Evolutionary conservation across 2,888 invertebrate genomes (phyloP).

Genomic region (Anagyrus pseudococci): DNA sequence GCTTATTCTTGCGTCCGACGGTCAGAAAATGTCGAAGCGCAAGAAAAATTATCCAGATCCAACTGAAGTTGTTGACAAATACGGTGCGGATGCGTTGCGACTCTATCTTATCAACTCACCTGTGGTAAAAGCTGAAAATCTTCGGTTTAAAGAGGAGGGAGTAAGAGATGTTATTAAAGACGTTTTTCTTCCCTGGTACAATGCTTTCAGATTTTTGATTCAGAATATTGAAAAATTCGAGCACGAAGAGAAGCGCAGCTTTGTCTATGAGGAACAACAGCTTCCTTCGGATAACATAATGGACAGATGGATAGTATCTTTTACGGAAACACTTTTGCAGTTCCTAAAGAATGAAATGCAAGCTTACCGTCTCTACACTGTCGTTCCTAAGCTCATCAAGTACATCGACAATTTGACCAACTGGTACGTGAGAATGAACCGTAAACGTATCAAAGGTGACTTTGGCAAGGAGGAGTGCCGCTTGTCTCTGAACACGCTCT

Average conservation of each 20-base stretch:
- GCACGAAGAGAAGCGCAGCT: conserved; percentile 67
- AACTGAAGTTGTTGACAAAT: conserved; percentile 85
- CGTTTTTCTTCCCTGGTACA: conserved; percentile 97
- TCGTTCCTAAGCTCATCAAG: conserved; percentile 90
- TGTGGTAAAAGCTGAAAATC: conserved; percentile 95
- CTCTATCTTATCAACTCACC: conserved; percentile 98
- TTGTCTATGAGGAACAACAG: conserved; percentile 57
- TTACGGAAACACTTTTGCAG: conserved; percentile 88
- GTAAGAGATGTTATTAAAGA: conserved; percentile 96
- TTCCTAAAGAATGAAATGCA: conserved; percentile 94
- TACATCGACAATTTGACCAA: conserved; percentile 98
- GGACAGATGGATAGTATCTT: conserved; percentile 97
- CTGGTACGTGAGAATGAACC: conserved; percentile 98
- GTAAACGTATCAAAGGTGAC: conserved; percentile 93
- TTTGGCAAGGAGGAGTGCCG: conserved; percentile 80
- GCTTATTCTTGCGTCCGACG: conserved; percentile 93
- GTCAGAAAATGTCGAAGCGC: conserved; percentile 99
- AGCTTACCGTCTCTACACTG: conserved; percentile 93
- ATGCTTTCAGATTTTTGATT: conserved; percentile 90
- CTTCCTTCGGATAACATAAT: conserved; percentile 74
- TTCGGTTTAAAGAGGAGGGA: conserved; percentile 96
- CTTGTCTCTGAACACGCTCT: conserved; percentile 86
- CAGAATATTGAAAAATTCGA: conserved; percentile 89
- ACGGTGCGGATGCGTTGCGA: conserved; percentile 95
- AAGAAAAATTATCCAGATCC: conserved; percentile 99